Percentiles rank a stretch among this genome's conserved stretches.
These are phyloP conservation scores for Hemitrygon akajei DNA, from an alignment of 2,797 vertebrate genomes.

Conservation along the genomic window DNA sequence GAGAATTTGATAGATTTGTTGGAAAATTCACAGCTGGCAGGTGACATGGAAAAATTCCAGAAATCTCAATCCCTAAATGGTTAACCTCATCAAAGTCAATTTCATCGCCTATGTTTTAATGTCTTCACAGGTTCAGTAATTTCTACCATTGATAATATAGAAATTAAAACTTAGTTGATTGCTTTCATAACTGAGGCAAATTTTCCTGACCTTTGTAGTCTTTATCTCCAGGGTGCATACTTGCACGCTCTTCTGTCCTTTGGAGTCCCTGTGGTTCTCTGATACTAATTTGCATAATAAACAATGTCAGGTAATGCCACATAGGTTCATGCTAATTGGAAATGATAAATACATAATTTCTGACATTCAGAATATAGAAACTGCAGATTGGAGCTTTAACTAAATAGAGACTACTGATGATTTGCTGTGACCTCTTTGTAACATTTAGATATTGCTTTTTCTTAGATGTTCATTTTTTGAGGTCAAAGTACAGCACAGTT, in stretches of 20 bases:
- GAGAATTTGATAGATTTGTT: not conserved
- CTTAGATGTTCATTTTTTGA: not conserved
- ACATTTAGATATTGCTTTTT: not conserved
- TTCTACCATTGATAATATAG: not conserved
- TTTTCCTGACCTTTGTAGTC: not conserved
- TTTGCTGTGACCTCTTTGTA: not conserved
- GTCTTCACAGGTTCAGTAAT: slow-evolving; percentile 7
- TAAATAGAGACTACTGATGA: not conserved
- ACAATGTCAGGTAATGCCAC: not conserved
- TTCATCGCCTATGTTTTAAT: not conserved
- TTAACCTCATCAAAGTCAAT: too few species aligned
- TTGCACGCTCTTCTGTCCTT: not conserved
- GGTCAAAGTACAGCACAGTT: too few species aligned
- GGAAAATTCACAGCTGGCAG: not conserved
- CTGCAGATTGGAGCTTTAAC: not conserved
- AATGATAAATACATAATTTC: not conserved
- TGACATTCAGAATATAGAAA: not conserved
- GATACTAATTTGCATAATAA: not conserved
- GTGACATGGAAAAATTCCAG: not conserved
- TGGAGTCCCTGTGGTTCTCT: not conserved
- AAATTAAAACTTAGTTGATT: slow-evolving; percentile 7
- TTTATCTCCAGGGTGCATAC: not conserved
- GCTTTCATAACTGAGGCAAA: not conserved
- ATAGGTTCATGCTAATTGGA: not conserved
- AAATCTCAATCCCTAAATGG: not conserved